These are phyloP conservation scores for Puma concolor DNA, from an alignment of 2,113 vertebrate genomes.

Conservation along the genomic window DNA sequence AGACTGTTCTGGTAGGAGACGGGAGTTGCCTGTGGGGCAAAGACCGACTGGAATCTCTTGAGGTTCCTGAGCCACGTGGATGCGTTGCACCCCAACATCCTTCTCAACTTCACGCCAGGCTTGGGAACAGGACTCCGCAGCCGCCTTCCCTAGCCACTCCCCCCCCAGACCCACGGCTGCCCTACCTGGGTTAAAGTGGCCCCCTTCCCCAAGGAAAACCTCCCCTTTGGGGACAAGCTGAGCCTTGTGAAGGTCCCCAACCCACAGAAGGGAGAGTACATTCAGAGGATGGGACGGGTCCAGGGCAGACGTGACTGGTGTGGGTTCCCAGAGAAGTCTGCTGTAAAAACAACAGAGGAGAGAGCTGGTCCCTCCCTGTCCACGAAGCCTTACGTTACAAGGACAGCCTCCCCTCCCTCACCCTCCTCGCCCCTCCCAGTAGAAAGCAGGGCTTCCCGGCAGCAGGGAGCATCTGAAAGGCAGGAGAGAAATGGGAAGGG, in stretches of 20 bases:
- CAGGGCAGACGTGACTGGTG: background rate
- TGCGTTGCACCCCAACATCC: background rate
- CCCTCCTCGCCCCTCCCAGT: fast-evolving
- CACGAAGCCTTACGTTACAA: background rate
- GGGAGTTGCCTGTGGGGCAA: background rate
- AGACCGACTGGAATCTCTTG: background rate
- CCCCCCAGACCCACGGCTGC: background rate
- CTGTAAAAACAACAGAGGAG: background rate
- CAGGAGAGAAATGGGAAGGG: background rate
- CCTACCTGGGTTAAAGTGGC: background rate
- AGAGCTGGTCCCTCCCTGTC: background rate
- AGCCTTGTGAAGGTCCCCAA: background rate
- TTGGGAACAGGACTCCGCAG: background rate
- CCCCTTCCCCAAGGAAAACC: background rate
- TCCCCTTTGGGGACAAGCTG: background rate
- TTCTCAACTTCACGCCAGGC: background rate
- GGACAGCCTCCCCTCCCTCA: background rate
- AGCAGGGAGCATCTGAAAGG: background rate
- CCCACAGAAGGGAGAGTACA: background rate
- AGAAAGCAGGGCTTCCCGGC: background rate
- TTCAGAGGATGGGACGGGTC: background rate
- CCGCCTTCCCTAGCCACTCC: background rate
- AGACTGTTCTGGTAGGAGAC: background rate
- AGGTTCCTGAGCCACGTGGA: background rate
- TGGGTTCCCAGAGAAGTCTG: background rate